phyloP scores from a whole-genome alignment of 1,140 invertebrate species.

The Colletes latitarsis region DNA sequence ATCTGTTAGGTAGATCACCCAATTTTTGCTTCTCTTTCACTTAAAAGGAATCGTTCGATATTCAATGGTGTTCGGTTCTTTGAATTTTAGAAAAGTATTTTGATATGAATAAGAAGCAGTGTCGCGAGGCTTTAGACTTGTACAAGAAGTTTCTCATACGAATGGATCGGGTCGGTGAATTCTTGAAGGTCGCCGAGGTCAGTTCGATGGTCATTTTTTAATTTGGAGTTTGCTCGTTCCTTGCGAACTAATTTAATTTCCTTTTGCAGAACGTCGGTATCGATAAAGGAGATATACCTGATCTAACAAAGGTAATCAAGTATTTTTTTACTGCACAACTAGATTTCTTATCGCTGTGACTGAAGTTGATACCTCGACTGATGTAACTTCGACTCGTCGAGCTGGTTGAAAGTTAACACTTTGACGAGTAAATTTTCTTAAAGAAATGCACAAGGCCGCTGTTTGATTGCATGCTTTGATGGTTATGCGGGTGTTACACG shows the following conservation, averaged over 20 bases:
- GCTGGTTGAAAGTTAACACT: too few relatives aligned
- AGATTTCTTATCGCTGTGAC: background rate
- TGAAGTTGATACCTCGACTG: too few relatives aligned
- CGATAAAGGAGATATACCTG: conserved; percentile 99
- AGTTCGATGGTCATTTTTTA: conserved; percentile 46
- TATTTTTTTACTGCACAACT: background rate
- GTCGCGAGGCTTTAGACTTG: conserved; percentile 97
- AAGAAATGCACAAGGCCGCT: too few relatives aligned
- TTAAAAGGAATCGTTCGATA: background rate
- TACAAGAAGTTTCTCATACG: conserved; percentile 99
- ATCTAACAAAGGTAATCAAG: conserved; percentile 92
- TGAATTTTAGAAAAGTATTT: conserved; percentile 95
- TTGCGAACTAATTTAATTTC: conserved; percentile 24
- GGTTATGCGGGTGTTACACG: too few relatives aligned
- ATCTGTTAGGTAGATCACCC: conserved; percentile 89
- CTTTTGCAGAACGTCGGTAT: conserved; percentile 95
- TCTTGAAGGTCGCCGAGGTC: conserved; percentile 97
- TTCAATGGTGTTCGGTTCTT: background rate
- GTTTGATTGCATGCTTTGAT: too few relatives aligned
- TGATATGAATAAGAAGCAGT: conserved; percentile 99
- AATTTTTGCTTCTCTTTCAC: background rate
- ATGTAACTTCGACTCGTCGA: too few relatives aligned
- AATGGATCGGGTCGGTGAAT: conserved; percentile 99
- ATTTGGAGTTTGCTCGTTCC: background rate
- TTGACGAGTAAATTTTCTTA: too few relatives aligned